These are phyloP conservation scores for Rhaphigaster nebulosa DNA, from an alignment of 2,888 invertebrate species.

Conservation along the genomic window DNA sequence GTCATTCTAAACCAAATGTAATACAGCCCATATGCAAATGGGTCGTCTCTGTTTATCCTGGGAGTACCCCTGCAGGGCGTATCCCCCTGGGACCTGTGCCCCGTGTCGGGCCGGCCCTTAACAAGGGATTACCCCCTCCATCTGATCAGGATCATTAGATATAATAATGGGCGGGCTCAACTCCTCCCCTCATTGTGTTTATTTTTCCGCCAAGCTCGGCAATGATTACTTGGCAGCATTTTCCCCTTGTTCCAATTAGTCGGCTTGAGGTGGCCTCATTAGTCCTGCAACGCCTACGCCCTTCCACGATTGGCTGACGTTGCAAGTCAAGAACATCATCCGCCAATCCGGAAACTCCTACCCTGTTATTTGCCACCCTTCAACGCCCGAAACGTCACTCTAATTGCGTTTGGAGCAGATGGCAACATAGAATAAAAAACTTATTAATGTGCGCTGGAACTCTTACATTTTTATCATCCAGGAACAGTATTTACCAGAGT, in stretches of 20 bases:
- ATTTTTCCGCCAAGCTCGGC: slow-evolving; percentile 50
- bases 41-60: slow-evolving; percentile 52
- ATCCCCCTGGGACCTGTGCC: slow-evolving; percentile 36
- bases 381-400: neutral
- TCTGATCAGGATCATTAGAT: slow-evolving; percentile 57
- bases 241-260: slow-evolving; percentile 56
- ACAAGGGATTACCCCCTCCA: slow-evolving; percentile 54
- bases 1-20: slow-evolving; percentile 52
- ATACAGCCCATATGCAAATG: slow-evolving; percentile 57
- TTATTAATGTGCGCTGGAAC: neutral
- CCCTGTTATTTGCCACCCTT: slow-evolving; percentile 34
- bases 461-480: neutral
- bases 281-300: slow-evolving; percentile 39
- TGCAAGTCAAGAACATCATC: slow-evolving; percentile 42
- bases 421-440: neutral
- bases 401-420: neutral
- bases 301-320: slow-evolving; percentile 39
- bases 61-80: neutral
- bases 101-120: slow-evolving; percentile 45
- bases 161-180: slow-evolving; percentile 55
- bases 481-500: neutral
- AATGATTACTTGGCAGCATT: slow-evolving; percentile 59
- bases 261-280: slow-evolving; percentile 51
- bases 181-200: slow-evolving; percentile 56
- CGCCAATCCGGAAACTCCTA: slow-evolving; percentile 41